Base-by-base conservation (phyloP, 2,797 vertebrate genomes). In the Sebastes diaconus region DNA sequence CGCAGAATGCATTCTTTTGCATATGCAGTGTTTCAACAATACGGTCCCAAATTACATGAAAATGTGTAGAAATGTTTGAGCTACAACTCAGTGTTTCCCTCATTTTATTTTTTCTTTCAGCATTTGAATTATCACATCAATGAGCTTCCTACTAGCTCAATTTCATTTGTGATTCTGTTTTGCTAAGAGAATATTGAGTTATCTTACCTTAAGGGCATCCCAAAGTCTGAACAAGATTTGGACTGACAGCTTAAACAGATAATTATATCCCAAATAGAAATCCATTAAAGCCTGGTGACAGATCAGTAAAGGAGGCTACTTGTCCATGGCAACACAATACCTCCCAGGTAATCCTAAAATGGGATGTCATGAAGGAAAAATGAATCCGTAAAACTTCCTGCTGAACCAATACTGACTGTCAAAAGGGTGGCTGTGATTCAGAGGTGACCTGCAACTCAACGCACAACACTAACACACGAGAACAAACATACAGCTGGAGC, bases 301-400 rank as follows among this genome's bases (percentile, higher is more conserved):
- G 91, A 88, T 87, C 73, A 83, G 77, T 81, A 83, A 80, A 90
- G 73, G 65, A 68, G 81, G 77, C 84, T 85, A 75, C 78, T 80
- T 72, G 34, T 88, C 81, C 42, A n/a, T 54, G 75, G 89, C 81
- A 88, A 85, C 69, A 80, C 79, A 84, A 83, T 61, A 83, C 55
- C 30, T 8, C n/a, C n/a, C 60, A 87, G 86, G 86, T 89, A 90
- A 90, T 91, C 87, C 77, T 57, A 70, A 88, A 90, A 86, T 87
- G 83, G 74, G 84, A 88, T 86, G 88, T 90, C 84, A 16, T n/a
- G 58, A 83, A 24, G 80, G 81, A 76, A 84, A 91, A 88, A 92
- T 86, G 9, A 86, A 78, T 87, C 73, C 22, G 10, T 68, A 25
- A 50, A 87, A 86, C 68, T 64, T 89, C 79, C 70, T 22, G 77